phyloP scores from a whole-genome alignment of 2,888 invertebrate genomes.

The Perizoma flavofasciatum region DNA sequence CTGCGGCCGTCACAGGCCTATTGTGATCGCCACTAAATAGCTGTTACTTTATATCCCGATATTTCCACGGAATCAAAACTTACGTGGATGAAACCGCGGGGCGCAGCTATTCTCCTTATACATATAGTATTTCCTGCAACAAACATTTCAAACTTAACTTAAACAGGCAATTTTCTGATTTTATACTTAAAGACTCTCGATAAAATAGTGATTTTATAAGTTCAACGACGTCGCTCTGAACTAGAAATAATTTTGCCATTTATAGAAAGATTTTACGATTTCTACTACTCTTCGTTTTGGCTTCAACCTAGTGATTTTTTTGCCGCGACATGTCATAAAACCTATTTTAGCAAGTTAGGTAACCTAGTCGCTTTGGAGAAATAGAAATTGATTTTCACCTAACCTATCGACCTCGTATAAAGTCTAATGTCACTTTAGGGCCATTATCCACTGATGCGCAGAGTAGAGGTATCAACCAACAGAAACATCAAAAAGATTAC shows the following conservation, averaged over 20 bases:
- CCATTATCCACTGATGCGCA: too few species aligned
- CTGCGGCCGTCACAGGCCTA: too few species aligned
- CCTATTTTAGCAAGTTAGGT: constrained; percentile 8
- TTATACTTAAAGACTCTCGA: constrained; percentile 8
- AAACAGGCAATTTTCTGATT: constrained; percentile 14
- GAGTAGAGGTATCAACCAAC: too few species aligned
- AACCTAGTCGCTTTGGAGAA: background rate
- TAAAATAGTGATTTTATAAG: constrained; percentile 23
- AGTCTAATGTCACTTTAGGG: too few species aligned
- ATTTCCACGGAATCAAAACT: too few species aligned
- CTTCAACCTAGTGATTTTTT: constrained; percentile 4
- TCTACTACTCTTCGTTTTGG: constrained; percentile 2
- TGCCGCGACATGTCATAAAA: constrained; percentile 7
- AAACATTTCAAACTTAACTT: background rate
- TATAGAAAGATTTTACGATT: constrained; percentile 17
- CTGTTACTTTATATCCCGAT: too few species aligned
- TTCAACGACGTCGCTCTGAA: constrained; percentile 20
- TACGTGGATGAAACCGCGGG: too few species aligned
- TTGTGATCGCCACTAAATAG: too few species aligned
- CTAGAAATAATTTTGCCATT: constrained; percentile 23
- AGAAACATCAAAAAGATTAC: too few species aligned
- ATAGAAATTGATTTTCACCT: constrained; percentile 5
- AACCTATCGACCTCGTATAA: too few species aligned
- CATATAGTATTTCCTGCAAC: background rate
- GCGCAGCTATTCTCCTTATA: too few species aligned